phyloP scores from a whole-genome alignment of 2,797 vertebrate species.

The Pipistrellus kuhlii region DNA sequence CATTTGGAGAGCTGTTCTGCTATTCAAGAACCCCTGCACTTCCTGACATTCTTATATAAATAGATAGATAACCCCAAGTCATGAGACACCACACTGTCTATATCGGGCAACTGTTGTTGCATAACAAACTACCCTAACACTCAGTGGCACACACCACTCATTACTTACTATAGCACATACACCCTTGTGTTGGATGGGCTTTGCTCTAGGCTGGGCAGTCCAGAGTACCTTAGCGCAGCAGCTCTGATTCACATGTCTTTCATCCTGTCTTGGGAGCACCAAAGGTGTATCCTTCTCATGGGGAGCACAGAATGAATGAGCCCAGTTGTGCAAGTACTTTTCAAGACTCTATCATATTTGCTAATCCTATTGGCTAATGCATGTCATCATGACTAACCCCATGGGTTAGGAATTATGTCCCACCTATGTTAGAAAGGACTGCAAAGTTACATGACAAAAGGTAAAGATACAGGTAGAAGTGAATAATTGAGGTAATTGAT shows the following conservation, averaged over 20 bases:
- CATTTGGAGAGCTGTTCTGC: not conserved
- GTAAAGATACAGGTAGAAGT: conserved; percentile 2
- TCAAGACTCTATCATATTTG: conserved; percentile 40
- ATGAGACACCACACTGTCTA: conserved; percentile 10
- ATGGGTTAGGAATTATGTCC: not conserved
- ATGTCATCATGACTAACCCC: not conserved
- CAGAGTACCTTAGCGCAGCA: not conserved
- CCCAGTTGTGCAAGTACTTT: not conserved
- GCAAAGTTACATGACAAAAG: conserved; percentile 22
- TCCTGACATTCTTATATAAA: conserved; percentile 5
- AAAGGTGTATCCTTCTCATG: not conserved
- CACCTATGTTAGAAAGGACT: not conserved
- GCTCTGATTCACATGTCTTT: not conserved
- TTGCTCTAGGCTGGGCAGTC: not conserved
- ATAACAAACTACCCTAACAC: not conserved
- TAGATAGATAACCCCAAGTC: not conserved
- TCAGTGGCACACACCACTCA: not conserved
- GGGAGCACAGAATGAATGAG: conserved; percentile 2
- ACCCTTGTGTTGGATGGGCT: not conserved
- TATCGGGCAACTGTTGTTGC: not conserved
- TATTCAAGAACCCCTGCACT: conserved; percentile 2
- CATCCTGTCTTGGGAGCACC: not conserved
- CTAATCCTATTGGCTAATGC: not conserved
- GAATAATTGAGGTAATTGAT: not conserved
- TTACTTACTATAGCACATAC: not conserved